Conservation (phyloP, 2,113 vertebrate species). For the Bolborhynchus lineola region DNA sequence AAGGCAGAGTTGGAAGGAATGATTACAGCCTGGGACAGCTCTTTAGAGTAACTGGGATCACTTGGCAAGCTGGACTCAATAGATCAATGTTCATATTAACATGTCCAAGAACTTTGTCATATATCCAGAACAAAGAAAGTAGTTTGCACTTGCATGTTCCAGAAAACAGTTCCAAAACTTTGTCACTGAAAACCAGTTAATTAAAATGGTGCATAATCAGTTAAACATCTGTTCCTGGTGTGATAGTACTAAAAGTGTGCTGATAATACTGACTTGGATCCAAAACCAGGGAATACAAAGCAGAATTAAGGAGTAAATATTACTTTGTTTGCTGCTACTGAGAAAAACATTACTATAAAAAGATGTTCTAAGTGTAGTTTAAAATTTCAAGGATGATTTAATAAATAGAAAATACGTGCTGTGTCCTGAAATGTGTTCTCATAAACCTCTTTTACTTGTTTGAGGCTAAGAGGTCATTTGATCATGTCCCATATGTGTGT, state of each 20-base stretch:
- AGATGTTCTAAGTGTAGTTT: neutral
- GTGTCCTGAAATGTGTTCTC: neutral
- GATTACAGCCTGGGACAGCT: neutral
- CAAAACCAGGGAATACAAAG: neutral
- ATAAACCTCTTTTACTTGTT: neutral
- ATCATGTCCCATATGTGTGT: neutral
- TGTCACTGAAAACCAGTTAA: constrained; percentile 24
- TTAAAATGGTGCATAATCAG: constrained; percentile 11
- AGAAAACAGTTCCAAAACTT: constrained; percentile 20
- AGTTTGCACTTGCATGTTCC: neutral
- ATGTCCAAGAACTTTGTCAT: neutral
- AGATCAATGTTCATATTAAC: neutral
- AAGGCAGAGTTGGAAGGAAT: neutral
- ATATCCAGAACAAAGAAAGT: constrained; percentile 36
- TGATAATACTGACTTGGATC: neutral
- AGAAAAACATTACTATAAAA: neutral
- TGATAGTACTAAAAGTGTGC: neutral
- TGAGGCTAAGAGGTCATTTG: neutral
- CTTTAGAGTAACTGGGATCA: neutral
- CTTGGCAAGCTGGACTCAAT: neutral
- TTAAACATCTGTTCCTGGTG: constrained; percentile 50
- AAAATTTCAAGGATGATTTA: neutral
- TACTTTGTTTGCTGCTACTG: neutral
- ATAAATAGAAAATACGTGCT: neutral
- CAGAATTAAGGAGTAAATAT: neutral